A percentile compares a stretch with the other conserved stretches of the same genome.
These are phyloP conservation scores for Gymnocypris eckloni DNA, from an alignment of 2,797 vertebrate genomes.

Conservation along the genomic window DNA sequence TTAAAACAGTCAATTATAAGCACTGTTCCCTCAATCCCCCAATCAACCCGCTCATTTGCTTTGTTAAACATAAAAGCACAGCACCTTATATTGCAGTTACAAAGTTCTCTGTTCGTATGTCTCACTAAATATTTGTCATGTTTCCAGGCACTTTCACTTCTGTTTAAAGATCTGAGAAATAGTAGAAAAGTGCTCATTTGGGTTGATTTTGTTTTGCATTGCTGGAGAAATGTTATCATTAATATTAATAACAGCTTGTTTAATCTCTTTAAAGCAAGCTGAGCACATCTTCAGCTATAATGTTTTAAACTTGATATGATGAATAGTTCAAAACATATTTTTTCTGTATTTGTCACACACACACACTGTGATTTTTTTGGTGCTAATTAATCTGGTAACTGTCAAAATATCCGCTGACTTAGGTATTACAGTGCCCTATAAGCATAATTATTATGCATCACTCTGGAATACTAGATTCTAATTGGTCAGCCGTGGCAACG, in stretches of 20 bases:
- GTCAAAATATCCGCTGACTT: not conserved
- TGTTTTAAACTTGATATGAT: slow-evolving; percentile 12
- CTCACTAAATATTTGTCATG: slow-evolving; percentile 14
- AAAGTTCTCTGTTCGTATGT: not conserved
- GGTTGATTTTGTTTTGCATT: not conserved
- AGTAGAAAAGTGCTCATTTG: not conserved
- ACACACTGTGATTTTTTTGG: not conserved
- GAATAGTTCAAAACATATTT: not conserved
- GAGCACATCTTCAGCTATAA: not conserved
- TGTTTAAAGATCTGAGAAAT: slow-evolving; percentile 18
- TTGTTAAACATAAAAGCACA: not conserved
- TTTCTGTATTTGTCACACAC: not conserved
- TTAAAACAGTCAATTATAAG: slow-evolving; percentile 52
- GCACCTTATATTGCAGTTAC: slow-evolving; percentile 15
- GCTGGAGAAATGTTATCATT: not conserved
- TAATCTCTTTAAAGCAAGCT: slow-evolving; percentile 12
- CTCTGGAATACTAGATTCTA: not conserved
- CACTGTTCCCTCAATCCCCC: slow-evolving; percentile 18
- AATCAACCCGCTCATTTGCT: slow-evolving; percentile 38
- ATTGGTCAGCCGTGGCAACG: not conserved
- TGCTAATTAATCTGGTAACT: not conserved
- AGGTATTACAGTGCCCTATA: not conserved
- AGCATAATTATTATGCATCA: not conserved
- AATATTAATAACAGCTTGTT: slow-evolving; percentile 31
- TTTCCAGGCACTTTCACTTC: slow-evolving; percentile 7